A percentile compares a stretch with the other conserved stretches of the same genome.
Evolutionary conservation across 2,888 invertebrate genomes (phyloP).

Genomic region (Mythimna pallens): DNA sequence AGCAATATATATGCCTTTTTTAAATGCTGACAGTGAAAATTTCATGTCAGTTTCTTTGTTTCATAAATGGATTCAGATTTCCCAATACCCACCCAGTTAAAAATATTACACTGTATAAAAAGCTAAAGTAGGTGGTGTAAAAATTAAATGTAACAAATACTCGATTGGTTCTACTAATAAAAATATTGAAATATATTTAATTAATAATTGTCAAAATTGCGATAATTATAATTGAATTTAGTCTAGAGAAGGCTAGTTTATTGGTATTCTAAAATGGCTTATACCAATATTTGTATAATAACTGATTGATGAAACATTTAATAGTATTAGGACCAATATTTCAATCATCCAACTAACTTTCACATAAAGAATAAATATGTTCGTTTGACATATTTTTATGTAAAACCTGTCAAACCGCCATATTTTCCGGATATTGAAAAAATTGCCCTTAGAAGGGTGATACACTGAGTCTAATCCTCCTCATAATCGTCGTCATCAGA

Average conservation of each 20-base stretch:
- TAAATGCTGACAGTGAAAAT: neutral
- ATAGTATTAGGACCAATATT: slow-evolving; percentile 12
- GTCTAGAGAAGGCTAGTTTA: slow-evolving; percentile 23
- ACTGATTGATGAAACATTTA: slow-evolving; percentile 29
- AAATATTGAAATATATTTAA: slow-evolving; percentile 28
- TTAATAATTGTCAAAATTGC: slow-evolving; percentile 39
- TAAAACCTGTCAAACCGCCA: neutral
- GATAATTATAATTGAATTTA: slow-evolving; percentile 27
- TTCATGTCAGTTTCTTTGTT: neutral
- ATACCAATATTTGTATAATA: slow-evolving; percentile 7
- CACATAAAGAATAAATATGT: neutral
- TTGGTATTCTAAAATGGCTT: slow-evolving; percentile 28
- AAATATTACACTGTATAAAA: neutral
- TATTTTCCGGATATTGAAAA: neutral
- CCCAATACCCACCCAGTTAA: neutral
- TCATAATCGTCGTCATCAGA: slow-evolving; percentile 93
- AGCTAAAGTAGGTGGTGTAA: slow-evolving; percentile 26
- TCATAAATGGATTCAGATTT: neutral
- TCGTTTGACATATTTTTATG: neutral
- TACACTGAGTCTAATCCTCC: slow-evolving; percentile 83
- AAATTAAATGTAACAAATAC: slow-evolving; percentile 29
- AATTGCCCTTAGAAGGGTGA: slow-evolving; percentile 20
- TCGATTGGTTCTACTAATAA: slow-evolving; percentile 36
- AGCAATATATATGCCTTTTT: neutral
- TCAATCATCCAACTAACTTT: neutral